Percentiles rank a stretch among this genome's conserved stretches.
These are phyloP conservation scores for Lycocerus yunnanus DNA, from an alignment of 2,888 invertebrate genomes.

Conservation along the genomic window DNA sequence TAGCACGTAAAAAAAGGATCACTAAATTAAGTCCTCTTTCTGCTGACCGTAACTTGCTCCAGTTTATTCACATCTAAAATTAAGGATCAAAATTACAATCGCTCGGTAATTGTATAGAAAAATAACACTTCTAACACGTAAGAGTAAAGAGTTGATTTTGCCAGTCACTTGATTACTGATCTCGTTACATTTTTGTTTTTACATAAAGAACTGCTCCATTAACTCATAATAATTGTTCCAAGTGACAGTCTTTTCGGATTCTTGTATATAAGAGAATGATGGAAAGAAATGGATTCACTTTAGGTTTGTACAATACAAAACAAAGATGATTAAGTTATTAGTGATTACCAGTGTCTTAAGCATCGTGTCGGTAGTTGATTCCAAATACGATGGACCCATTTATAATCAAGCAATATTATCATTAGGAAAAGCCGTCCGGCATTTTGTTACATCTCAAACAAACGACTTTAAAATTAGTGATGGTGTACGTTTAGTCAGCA, in stretches of 20 bases:
- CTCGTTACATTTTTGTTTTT: slow-evolving; percentile 47
- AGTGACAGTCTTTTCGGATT: slow-evolving; percentile 29
- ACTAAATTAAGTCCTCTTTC: slow-evolving; percentile 44
- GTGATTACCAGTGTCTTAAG: slow-evolving; percentile 37
- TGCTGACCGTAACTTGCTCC: slow-evolving; percentile 53
- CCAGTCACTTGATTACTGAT: slow-evolving; percentile 26
- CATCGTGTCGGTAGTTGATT: slow-evolving; percentile 22
- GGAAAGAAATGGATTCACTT: slow-evolving; percentile 12
- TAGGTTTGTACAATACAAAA: slow-evolving; percentile 22
- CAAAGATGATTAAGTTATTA: slow-evolving; percentile 47
- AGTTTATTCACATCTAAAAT: slow-evolving; percentile 41
- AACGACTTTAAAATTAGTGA: slow-evolving; percentile 65
- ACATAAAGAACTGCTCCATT: slow-evolving; percentile 54
- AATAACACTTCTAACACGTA: slow-evolving; percentile 34
- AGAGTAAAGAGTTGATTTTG: slow-evolving; percentile 26
- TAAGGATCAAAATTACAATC: slow-evolving; percentile 31
- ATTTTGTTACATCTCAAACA: slow-evolving; percentile 58
- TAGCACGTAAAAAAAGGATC: slow-evolving; percentile 26
- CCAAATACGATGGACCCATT: slow-evolving; percentile 39
- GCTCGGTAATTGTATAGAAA: slow-evolving; percentile 26
- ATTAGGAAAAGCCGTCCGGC: slow-evolving; percentile 57
- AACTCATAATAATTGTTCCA: slow-evolving; percentile 46
- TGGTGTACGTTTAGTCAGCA: slow-evolving; percentile 67
- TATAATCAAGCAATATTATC: slow-evolving; percentile 47
- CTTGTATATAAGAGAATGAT: slow-evolving; percentile 26